Conservation (phyloP, 2,797 vertebrate species). For the Triplophysa bombifrons region DNA sequence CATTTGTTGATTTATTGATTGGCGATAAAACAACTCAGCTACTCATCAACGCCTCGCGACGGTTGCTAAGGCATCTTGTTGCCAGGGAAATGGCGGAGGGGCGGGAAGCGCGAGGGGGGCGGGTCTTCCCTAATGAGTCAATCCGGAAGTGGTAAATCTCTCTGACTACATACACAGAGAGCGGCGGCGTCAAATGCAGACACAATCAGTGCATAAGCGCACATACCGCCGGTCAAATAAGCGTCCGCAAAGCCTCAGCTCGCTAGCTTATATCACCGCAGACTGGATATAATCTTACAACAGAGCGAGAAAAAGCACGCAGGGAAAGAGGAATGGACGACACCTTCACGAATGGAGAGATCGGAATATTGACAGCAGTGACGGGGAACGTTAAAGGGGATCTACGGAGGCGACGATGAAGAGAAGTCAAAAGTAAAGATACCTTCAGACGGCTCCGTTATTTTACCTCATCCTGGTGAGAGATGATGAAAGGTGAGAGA, state of each 20-base stretch:
- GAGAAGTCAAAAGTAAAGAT: constrained; percentile 32
- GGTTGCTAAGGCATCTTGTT: constrained; percentile 66
- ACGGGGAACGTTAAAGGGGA: constrained; percentile 11
- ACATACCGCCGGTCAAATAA: constrained; percentile 21
- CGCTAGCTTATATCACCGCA: not conserved
- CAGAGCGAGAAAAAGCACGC: not conserved
- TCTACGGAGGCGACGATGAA: constrained; percentile 19
- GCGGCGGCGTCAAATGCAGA: constrained; percentile 51
- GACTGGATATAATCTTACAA: not conserved
- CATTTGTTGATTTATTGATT: too few species aligned
- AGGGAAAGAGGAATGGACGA: constrained; percentile 30
- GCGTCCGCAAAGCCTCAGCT: not conserved
- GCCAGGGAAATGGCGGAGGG: constrained; percentile 61
- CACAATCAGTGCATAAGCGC: constrained; percentile 22
- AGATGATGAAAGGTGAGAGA: constrained; percentile 49
- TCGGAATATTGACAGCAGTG: constrained; percentile 20
- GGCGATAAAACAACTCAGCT: not conserved
- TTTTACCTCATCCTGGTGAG: constrained; percentile 21
- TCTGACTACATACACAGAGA: constrained; percentile 65
- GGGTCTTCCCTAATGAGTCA: constrained; percentile 53
- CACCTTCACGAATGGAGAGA: constrained; percentile 31
- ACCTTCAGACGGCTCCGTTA: not conserved
- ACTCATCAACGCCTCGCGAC: constrained; percentile 37
- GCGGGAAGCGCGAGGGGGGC: constrained; percentile 35
- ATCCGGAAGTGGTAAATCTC: constrained; percentile 69